Percentiles rank a stretch among this genome's conserved stretches.
Conservation (phyloP, 2,113 vertebrate species). For the Cinclus mexicanus region DNA sequence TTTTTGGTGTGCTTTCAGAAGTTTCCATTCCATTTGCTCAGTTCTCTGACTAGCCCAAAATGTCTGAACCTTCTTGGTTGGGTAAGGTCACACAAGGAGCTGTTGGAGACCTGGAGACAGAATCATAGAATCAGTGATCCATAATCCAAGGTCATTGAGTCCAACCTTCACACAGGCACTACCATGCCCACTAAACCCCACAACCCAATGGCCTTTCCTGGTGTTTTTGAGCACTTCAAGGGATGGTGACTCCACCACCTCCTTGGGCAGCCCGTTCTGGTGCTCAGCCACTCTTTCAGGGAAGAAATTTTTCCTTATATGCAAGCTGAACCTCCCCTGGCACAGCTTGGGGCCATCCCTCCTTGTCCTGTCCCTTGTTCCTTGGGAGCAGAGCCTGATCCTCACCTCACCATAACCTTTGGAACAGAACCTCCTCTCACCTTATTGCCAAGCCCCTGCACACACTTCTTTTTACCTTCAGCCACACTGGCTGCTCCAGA, state of each 20-base stretch:
- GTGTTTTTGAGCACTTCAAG: background rate
- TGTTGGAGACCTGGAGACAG: background rate
- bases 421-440: background rate
- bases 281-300: background rate
- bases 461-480: background rate
- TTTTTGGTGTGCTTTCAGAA: background rate
- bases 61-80: background rate
- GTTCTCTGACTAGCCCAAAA: background rate
- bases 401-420: background rate
- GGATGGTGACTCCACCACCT: too few species aligned
- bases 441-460: background rate
- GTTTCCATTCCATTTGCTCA: background rate
- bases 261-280: background rate
- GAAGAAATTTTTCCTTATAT: too few species aligned
- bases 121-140: background rate
- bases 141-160: background rate
- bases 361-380: background rate
- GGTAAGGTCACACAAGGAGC: background rate
- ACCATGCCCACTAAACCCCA: background rate
- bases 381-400: background rate
- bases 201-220: background rate
- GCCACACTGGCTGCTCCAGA: background rate
- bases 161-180: background rate
- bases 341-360: accelerated
- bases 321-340: background rate